phyloP scores from a whole-genome alignment of 2,888 invertebrate species.

The Zhuqinia jingwanae region DNA sequence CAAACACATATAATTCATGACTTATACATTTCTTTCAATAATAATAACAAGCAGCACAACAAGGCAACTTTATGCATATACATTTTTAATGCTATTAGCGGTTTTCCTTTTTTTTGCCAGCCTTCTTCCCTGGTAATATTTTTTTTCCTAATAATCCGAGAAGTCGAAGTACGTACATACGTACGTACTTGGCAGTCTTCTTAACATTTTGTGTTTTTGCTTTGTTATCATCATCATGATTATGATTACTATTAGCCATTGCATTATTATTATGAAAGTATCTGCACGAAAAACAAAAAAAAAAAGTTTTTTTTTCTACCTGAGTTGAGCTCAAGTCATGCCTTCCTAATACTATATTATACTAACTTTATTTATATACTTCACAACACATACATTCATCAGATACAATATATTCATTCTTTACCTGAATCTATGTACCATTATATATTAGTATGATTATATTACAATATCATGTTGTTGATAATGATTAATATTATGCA shows the following conservation, averaged over 20 bases:
- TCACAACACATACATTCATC: not conserved
- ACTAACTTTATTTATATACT: slow-evolving; percentile 19
- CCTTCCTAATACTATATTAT: too few relatives aligned
- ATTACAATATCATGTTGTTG: not conserved
- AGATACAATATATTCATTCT: not conserved
- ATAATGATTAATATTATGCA: slow-evolving; percentile 31
- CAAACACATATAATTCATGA: too few relatives aligned
- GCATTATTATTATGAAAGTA: slow-evolving; percentile 28
- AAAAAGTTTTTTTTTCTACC: slow-evolving; percentile 29
- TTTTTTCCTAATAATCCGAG: too few relatives aligned
- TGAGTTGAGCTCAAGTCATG: slow-evolving; percentile 38
- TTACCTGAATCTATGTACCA: not conserved
- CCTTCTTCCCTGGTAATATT: not conserved
- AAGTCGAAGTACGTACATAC: too few relatives aligned
- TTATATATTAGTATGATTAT: not conserved
- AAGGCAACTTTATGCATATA: not conserved
- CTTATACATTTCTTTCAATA: not conserved
- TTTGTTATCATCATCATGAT: not conserved
- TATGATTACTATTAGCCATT: slow-evolving; percentile 23
- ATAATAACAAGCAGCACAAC: not conserved
- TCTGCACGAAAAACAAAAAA: slow-evolving; percentile 29
- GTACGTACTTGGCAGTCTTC: slow-evolving; percentile 16
- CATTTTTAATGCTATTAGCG: slow-evolving; percentile 40
- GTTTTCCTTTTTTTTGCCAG: slow-evolving; percentile 31
- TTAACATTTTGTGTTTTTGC: slow-evolving; percentile 8